Evolutionary conservation across 2,113 vertebrate species (phyloP), one percentile per base, ranked within the genome.

Genomic region (Podocnemis expansa): DNA sequence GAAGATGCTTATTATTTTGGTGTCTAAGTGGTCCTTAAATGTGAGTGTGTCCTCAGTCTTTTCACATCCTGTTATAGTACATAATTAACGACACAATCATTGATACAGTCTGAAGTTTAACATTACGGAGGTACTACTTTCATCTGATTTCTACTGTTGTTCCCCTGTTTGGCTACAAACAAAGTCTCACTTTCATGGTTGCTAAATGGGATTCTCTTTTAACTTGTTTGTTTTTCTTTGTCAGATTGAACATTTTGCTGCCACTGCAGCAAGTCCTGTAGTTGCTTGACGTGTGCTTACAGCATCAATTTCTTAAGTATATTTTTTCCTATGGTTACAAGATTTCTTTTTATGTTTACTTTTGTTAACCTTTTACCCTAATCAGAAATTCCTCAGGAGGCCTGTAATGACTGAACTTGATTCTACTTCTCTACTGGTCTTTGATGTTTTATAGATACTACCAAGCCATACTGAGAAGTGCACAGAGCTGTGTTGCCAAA

Each of bases 1-100:
- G 25, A 58, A 27, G 5, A 24, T 58, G 10, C 13, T 58, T 58
- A 25, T 58, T 51, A 51, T 13, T 24, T 58, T 24, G 55, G 17
- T 5, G 80, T 84, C 67, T 91, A 96, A 91, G 82, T 56, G 85
- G 5, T 49, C 87, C 41, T 88, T 29, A 95, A 83, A 31, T 14
- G 51, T 45, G 8, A 89, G 7, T 76, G 70, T 47, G 45, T 5
- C 34, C 0, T 58, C 29, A 31, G 16, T 16, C 85, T 67, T 93
- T 49, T 2, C 43, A 56, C 8, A 38, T 0, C 10, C 5, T 24
- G 27, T 29, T 51, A 51, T 76, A 85, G 85, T 41, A 54, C 4
- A 22, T 2, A 75, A 58, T 10, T 91, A 79, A 80, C 85, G 11
- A 5, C 88, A 21, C 5, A 58, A 58, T 45, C 38, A 75, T 13